Conservation (phyloP, 2,113 vertebrate genomes). For the Tricholaema leucomelas region DNA sequence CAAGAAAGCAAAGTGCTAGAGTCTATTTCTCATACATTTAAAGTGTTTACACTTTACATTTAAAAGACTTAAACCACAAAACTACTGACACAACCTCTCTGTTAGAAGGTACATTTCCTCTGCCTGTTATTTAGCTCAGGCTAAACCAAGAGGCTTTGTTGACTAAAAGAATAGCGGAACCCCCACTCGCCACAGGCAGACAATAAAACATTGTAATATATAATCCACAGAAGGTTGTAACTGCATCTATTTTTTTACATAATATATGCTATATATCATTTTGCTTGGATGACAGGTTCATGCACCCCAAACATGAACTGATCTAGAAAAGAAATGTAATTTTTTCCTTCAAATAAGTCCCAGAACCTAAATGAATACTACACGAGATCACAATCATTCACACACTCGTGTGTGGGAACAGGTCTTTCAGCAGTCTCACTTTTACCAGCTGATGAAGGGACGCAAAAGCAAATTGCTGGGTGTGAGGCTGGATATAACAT, state of each 20-base stretch:
- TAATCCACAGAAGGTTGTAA: background rate
- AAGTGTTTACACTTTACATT: background rate
- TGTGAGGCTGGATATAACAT: background rate
- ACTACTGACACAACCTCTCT: background rate
- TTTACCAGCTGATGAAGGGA: background rate
- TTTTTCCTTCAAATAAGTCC: background rate
- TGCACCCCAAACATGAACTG: background rate
- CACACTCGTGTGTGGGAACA: background rate
- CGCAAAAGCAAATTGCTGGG: background rate
- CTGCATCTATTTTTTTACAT: background rate
- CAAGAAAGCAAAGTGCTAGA: background rate
- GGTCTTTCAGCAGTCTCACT: background rate
- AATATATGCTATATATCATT: background rate
- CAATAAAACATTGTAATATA: background rate
- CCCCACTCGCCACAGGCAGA: background rate
- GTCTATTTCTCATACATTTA: background rate
- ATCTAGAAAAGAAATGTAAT: background rate
- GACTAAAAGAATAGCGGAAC: background rate
- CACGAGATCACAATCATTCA: background rate
- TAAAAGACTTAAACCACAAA: background rate
- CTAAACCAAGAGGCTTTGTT: background rate
- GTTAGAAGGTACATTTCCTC: background rate
- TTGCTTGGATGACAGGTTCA: background rate
- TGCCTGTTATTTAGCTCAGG: background rate
- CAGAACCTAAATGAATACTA: background rate